A percentile compares a stretch with the other conserved stretches of the same genome.
Conservation (phyloP, 53 echinoderm and acorn worm genomes). For the Paracentrotus lividus region DNA sequence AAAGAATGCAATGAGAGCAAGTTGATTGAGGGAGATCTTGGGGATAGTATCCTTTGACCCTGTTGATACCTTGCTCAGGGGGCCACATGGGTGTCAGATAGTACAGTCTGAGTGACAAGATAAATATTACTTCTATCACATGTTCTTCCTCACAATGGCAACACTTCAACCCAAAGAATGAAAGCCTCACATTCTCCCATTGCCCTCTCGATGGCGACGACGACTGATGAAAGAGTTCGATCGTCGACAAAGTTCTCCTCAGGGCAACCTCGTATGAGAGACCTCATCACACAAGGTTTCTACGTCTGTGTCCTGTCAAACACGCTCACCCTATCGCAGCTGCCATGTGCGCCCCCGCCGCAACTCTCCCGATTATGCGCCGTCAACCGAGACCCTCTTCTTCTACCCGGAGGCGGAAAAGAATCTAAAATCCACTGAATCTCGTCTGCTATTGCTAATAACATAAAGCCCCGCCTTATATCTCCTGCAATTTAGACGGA, state of each 20-base stretch:
- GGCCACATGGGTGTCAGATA: conserved; percentile 36
- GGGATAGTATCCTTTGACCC: conserved; percentile 7
- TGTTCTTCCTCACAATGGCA: background rate
- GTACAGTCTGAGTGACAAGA: conserved; percentile 54
- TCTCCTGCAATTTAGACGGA: conserved; percentile 70
- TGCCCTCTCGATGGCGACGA: conserved; percentile 57
- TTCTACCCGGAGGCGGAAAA: conserved; percentile 33
- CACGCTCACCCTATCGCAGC: conserved; percentile 5
- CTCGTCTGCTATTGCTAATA: conserved; percentile 63
- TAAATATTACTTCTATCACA: conserved; percentile 43
- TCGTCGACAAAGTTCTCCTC: conserved; percentile 34
- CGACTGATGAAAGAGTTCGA: conserved; percentile 52
- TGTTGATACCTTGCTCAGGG: conserved; percentile 30
- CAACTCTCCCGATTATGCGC: conserved; percentile 50
- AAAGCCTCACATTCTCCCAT: conserved; percentile 33
- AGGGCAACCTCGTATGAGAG: conserved; percentile 31
- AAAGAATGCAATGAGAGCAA: background rate
- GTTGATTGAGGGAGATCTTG: conserved; percentile 1
- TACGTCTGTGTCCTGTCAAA: conserved; percentile 43
- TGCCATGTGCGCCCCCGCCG: conserved; percentile 53
- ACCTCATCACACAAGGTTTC: conserved; percentile 23
- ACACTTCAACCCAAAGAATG: conserved; percentile 20
- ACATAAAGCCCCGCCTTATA: conserved; percentile 66
- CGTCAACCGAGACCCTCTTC: conserved; percentile 65
- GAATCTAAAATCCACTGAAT: conserved; percentile 60